Base-by-base conservation (phyloP, 2,113 vertebrate genomes). In the Syngnathus scovelli region DNA sequence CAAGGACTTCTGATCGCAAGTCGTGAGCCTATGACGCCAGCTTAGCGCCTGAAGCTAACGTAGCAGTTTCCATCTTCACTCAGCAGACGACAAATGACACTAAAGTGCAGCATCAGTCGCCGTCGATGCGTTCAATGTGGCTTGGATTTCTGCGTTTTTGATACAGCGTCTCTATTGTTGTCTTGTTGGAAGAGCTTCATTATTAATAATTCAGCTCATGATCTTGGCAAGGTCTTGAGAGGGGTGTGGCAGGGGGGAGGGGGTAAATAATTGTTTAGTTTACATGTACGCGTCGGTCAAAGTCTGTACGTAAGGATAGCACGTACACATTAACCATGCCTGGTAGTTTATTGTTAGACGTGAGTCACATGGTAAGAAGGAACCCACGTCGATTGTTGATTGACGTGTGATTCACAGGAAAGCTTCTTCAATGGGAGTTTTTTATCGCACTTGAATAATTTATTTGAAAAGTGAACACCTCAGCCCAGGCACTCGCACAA, bases 1-100 rank as follows among this genome's bases (percentile, higher is more conserved):
- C 21, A 60, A 66, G 70, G 74, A 55, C 18, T 60, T 72, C 64
- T 70, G 67, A 79, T 23, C 51, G 23, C n/a, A 11, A 10, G 51
- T 21, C 4, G 19, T 10, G 6, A 12, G n/a, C n/a, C 48, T n/a
- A n/a, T n/a, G 18, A 11, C 7, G 48, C 18, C 6, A 51, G 7
- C 7, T 3, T 54, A 1, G 51, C 4, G 1, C n/a, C 49, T 21
- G n/a, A 52, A 52, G 49, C 49, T n/a, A 52, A 52, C 49, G 8
- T n/a, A 21, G 49, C 48, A 2, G 49, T 52, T 19, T 52, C 16
- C 7, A n/a, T 19, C 7, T 49, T 49, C 18, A 19, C 48, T 49
- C 48, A 7, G 18, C 49, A 52, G 19, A n/a, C 18, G n/a, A 9
- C 49, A n/a, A 9, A 48, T 16, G 49, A 21, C 6, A 19, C 49